Evolutionary conservation across 2,888 invertebrate genomes (phyloP), one percentile per base, ranked within the genome.

Genomic region (Apocheima hispidaria): DNA sequence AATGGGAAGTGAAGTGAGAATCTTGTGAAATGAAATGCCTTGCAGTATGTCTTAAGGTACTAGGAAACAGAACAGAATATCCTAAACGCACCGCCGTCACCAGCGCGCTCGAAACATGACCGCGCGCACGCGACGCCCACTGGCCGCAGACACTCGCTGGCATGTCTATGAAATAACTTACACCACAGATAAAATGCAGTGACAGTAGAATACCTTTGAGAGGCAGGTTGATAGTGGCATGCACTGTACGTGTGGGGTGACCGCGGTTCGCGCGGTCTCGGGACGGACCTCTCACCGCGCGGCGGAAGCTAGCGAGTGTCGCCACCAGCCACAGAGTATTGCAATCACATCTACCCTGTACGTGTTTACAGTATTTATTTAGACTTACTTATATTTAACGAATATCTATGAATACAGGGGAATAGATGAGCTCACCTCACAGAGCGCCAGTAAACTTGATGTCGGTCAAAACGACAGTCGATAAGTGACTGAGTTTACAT

Each of bases 301-400:
- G 26, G 14, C n/a, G 14, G 23, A 26, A 23, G 43, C 43, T 23
- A 57, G 79, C 82, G 82, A 82, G 83, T 77, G 80, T 76, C 81
- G 73, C 83, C 75, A 82, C 86, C 89, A 87, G 88, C 78, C 77
- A 90, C 91, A 91, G 90, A 88, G 90, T 89, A 88, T 84, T 86
- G 87, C 83, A 87, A 80, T 82, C 83, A 87, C 87, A 88, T 87
- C 92, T 92, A 92, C 92, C 92, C 92, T 92, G 92, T 92, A 92
- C 91, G 88, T 87, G 87, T 84, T 89, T 84, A 87, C 87, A 88
- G 83, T 88, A 86, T 81, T 88, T 89, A 88, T 87, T 65, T 84
- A 88, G 84, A 85, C 84, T 88, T 88, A 88, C 80, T 83, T 84
- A 86, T 79, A 75, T 79, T 83, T 84, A 89, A 88, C 86, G 84